These are phyloP conservation scores for Calameuta pallipes DNA, from an alignment of 2,888 invertebrate species.

Conservation along the genomic window DNA sequence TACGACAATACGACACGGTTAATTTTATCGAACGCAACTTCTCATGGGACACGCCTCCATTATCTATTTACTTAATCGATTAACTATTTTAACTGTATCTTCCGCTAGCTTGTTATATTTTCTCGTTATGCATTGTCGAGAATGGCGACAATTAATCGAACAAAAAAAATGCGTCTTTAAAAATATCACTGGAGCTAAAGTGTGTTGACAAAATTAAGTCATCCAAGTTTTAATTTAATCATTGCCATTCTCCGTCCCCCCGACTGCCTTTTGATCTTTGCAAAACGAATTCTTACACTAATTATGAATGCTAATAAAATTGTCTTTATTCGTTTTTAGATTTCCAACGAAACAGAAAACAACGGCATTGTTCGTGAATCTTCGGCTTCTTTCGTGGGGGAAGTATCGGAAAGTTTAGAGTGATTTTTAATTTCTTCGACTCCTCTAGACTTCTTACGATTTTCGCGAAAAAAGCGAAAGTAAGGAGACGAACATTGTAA, in stretches of 20 bases:
- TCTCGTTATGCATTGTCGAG: background rate
- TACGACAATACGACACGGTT: slow-evolving; percentile 26
- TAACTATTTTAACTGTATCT: background rate
- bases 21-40: background rate
- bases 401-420: background rate
- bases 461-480: background rate
- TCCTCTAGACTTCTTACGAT: background rate
- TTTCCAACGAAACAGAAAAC: background rate
- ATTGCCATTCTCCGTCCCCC: background rate
- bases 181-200: background rate
- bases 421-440: background rate
- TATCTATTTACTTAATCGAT: background rate
- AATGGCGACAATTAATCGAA: background rate
- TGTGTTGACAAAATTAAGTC: background rate
- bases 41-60: background rate
- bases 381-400: background rate
- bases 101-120: background rate
- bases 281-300: background rate
- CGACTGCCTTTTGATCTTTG: background rate
- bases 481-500: background rate
- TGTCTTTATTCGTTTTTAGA: background rate
- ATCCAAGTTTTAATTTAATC: background rate
- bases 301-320: background rate
- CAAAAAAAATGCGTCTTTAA: background rate
- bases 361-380: background rate